Conservation (phyloP, 2,888 invertebrate species). For the Drosophila hawaiiensis region DNA sequence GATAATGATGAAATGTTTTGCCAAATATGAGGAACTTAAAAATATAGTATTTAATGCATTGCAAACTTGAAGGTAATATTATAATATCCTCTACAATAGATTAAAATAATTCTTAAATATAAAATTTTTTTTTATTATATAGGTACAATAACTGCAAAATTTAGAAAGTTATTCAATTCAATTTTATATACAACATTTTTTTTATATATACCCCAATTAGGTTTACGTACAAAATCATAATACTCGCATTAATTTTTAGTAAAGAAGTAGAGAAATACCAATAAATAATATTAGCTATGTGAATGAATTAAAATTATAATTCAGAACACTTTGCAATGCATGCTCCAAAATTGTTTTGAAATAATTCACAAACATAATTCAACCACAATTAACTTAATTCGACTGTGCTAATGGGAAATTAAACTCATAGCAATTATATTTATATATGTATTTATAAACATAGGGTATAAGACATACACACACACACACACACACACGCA, state of each 20-base stretch:
- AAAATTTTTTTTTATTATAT: not conserved
- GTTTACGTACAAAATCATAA: not conserved
- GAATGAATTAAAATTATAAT: not conserved
- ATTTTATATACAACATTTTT: not conserved
- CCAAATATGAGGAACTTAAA: no score
- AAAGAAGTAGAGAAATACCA: no score
- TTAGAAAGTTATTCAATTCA: not conserved
- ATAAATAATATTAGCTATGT: not conserved
- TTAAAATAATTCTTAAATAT: not conserved
- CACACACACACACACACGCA: not conserved
- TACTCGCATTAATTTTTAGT: not conserved
- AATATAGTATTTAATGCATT: no score
- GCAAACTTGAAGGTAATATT: no score
- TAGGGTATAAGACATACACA: constrained; percentile 13
- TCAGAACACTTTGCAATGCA: not conserved
- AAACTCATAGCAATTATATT: constrained; percentile 21
- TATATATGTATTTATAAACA: not conserved
- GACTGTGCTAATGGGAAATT: constrained; percentile 5
- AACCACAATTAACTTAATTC: constrained; percentile 35
- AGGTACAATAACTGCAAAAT: not conserved
- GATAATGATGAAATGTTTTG: not conserved
- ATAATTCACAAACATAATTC: constrained; percentile 36
- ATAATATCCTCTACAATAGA: not conserved
- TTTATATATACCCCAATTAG: not conserved
- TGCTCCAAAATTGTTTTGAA: not conserved